Conservation (phyloP, 2,113 vertebrate genomes). For the Guaruba guarouba region DNA sequence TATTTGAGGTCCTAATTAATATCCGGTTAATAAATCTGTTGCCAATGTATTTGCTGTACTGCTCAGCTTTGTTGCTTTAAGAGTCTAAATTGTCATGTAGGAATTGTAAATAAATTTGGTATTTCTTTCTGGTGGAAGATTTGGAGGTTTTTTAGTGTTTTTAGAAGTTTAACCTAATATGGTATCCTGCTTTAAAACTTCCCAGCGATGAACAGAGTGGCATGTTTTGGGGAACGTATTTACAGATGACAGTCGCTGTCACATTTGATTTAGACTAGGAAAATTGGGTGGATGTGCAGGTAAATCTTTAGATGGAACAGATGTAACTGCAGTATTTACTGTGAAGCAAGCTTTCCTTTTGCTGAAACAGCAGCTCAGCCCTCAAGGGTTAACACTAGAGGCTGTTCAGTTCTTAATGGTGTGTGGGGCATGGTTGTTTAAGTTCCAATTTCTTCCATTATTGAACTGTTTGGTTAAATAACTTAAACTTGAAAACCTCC, state of each 20-base stretch:
- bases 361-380: neutral
- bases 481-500: fast-evolving
- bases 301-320: neutral
- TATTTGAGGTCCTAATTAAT: neutral
- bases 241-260: neutral
- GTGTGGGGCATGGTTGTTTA: neutral
- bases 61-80: neutral
- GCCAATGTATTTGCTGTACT: neutral
- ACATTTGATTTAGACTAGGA: neutral
- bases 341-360: neutral
- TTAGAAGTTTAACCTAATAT: neutral
- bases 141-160: neutral
- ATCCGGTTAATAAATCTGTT: neutral
- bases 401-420: neutral
- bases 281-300: neutral
- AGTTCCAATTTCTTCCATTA: neutral
- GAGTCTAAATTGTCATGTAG: neutral
- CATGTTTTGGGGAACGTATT: neutral
- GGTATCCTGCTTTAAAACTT: neutral
- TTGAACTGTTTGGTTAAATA: neutral
- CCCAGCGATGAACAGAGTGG: neutral
- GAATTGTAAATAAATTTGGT: neutral
- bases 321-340: neutral
- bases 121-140: neutral
- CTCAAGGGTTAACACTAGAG: neutral